phyloP scores from a whole-genome alignment of 2,888 invertebrate genomes.

The Reticulitermes lucifugus region DNA sequence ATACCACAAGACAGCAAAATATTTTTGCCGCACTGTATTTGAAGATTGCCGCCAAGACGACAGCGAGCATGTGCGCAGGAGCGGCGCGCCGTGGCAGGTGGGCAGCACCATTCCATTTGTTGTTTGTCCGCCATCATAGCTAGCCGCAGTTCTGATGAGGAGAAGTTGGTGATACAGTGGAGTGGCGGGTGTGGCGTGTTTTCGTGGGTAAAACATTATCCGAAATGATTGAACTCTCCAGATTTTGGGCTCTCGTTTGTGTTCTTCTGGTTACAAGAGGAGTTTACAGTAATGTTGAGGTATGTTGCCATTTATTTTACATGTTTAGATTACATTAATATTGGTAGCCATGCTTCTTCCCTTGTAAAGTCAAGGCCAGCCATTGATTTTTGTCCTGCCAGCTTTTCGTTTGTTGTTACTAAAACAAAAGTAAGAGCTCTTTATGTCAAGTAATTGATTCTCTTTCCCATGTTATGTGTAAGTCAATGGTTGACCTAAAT shows the following conservation, averaged over 20 bases:
- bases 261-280: conserved; percentile 48
- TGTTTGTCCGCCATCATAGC: conserved; percentile 19
- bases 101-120: conserved; percentile 15
- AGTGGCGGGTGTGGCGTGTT: conserved; percentile 40
- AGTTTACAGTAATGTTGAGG: conserved; percentile 50
- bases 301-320: conserved; percentile 9
- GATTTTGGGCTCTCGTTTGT: conserved; percentile 44
- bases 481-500: background rate
- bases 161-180: conserved; percentile 26
- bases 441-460: background rate
- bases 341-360: conserved; percentile 38
- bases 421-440: background rate
- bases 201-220: conserved; percentile 24
- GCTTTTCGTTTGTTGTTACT: background rate
- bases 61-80: conserved; percentile 19
- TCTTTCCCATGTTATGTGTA: background rate
- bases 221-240: conserved; percentile 49
- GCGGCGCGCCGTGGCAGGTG: background rate
- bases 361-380: conserved; percentile 41
- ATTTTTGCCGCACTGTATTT: background rate
- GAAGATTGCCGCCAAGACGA: background rate
- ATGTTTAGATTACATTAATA: conserved; percentile 10
- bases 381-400: conserved; percentile 28
- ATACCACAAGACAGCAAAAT: too few species aligned
- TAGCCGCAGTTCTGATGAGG: conserved; percentile 29